Conservation (phyloP, 2,888 invertebrate species). For the Exocentrus adspersus region DNA sequence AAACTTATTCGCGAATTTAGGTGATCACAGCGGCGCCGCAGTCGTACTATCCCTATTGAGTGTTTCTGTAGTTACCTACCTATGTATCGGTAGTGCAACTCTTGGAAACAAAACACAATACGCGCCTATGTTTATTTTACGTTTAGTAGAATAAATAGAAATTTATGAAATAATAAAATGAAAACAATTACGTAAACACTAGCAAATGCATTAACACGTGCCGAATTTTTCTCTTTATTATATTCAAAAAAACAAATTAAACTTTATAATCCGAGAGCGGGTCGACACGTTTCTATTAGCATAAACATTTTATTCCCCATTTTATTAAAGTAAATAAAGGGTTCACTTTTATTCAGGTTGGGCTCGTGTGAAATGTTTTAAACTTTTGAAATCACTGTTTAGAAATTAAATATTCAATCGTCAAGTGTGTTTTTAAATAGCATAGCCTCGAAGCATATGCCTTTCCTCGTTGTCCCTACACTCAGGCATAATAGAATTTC, state of each 20-base stretch:
- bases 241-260: conserved; percentile 45
- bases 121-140: background rate
- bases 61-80: too few species aligned
- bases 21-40: too few species aligned
- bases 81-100: too few species aligned
- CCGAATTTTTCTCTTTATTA: conserved; percentile 38
- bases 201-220: conserved; percentile 40
- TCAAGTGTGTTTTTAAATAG: conserved; percentile 36
- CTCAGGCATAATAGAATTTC: conserved; percentile 37
- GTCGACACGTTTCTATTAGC: conserved; percentile 52
- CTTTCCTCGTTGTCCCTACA: conserved; percentile 25
- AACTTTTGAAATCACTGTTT: conserved; percentile 42
- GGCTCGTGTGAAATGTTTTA: conserved; percentile 46
- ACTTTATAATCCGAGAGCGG: conserved; percentile 44
- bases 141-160: conserved; percentile 11
- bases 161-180: conserved; percentile 4
- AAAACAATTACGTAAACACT: conserved; percentile 24
- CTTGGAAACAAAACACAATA: too few species aligned
- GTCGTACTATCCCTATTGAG: too few species aligned
- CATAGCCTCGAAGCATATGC: conserved; percentile 39
- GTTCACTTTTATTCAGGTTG: conserved; percentile 30
- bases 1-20: too few species aligned
- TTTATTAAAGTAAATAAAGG: conserved; percentile 50
- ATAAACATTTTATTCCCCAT: conserved; percentile 47
- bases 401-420: conserved; percentile 37